These are phyloP conservation scores for Poeciliopsis prolifica DNA, from an alignment of 2,113 vertebrate genomes.

Conservation along the genomic window DNA sequence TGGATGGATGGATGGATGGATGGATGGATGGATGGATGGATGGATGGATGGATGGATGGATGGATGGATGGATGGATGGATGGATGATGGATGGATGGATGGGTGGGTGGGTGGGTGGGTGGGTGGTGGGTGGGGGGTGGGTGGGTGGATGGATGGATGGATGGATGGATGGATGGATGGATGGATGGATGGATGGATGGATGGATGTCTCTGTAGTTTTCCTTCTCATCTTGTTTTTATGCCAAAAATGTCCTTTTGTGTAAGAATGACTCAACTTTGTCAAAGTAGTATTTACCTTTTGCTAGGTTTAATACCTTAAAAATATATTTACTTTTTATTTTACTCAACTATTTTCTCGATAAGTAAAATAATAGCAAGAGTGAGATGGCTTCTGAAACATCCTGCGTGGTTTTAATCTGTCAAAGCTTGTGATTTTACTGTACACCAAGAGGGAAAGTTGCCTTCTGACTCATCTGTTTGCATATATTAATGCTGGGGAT, in stretches of 20 bases:
- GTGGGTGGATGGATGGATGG: neutral
- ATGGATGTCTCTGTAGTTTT: neutral
- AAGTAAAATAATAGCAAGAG: neutral
- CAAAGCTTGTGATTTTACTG: constrained; percentile 8
- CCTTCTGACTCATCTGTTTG: constrained; percentile 8
- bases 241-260: neutral
- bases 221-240: neutral
- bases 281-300: neutral
- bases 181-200: neutral
- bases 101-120: neutral
- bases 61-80: neutral
- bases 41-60: neutral
- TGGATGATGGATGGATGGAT: neutral
- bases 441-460: neutral
- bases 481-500: neutral
- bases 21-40: neutral
- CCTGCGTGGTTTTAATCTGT: neutral
- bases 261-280: neutral
- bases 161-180: neutral
- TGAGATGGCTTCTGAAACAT: neutral
- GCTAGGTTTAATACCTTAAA: neutral
- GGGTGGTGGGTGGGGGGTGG: neutral
- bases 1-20: neutral
- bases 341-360: neutral
- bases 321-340: neutral